Evolutionary conservation across 2,888 invertebrate species (phyloP), one percentile per base, ranked within the genome.

Genomic region (Eupithecia pulchellata): DNA sequence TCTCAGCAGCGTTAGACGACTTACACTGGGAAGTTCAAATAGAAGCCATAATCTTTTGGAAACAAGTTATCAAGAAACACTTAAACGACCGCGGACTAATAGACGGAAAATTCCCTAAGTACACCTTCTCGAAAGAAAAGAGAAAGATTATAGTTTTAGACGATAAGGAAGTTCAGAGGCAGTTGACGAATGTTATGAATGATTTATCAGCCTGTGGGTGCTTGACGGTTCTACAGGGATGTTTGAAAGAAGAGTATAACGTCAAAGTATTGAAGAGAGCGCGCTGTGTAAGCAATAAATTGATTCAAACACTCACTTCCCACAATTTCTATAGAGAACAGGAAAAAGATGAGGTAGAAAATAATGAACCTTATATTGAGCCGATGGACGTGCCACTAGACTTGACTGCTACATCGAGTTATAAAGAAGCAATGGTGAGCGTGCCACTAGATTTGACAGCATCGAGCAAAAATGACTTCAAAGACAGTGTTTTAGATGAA

Each of bases 21-120:
- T 88, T 97, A 17, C 95, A 97, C 80, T 97, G 97, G 96, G 97
- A 97, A 86, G 97, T 97, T 0, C 96, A 97, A 86, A 87, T 95
- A 2, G 95, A 95, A 66, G 96, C 96, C 0, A 81, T 97, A 1
- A 84, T 91, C 64, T 97, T 96, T 79, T 97, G 97, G 97, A 91
- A 94, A 62, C 88, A 94, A 62, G 95, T 95, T 20, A 95, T 97
- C 55, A 89, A 92, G 30, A 94, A 93, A 4, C 95, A 95, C n/a
- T 73, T 86, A 1, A 75, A 77, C 3, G 69, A 86, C 52, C 78
- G 82, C 85, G 97, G 97, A 52, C 96, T 97, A 96, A 95, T 97
- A 20, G 97, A 97, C 81, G 96, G 96, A 0, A 93, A 90, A 4
- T 97, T 97, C 85, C 97, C 97, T 0, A 92, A 93, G 2, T 95